Evolutionary conservation across 2,797 vertebrate species (phyloP).

Genomic region (Meriones psammophilus): DNA sequence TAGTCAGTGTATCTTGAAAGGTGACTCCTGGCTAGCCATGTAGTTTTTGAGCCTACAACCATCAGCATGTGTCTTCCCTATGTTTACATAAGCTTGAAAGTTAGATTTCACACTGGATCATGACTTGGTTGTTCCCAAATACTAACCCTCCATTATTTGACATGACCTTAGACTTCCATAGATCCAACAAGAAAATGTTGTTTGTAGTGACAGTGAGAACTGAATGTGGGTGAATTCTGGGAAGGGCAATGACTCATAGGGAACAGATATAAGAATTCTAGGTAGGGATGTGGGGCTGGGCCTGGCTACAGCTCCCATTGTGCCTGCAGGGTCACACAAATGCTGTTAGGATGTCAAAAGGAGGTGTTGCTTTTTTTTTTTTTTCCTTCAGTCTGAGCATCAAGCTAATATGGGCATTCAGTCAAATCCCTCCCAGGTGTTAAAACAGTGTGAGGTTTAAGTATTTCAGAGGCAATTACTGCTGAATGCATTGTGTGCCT

Average conservation of each 20-base stretch:
- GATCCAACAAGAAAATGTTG: conserved; percentile 42
- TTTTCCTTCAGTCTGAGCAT: conserved; percentile 65
- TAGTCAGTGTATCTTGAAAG: rapidly evolving
- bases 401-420: conserved; percentile 78
- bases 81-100: conserved; percentile 34
- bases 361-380: conserved; percentile 68
- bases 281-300: background rate
- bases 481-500: conserved; percentile 55
- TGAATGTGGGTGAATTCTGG: background rate
- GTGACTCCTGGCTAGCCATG: rapidly evolving
- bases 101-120: background rate
- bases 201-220: conserved; percentile 44
- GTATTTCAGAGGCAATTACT: conserved; percentile 78
- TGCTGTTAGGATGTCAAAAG: conserved; percentile 76
- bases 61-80: background rate
- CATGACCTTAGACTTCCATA: conserved; percentile 62
- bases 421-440: conserved; percentile 78
- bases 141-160: conserved; percentile 72
- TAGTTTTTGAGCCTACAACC: background rate
- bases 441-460: conserved; percentile 65
- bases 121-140: background rate
- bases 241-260: background rate
- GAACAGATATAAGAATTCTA: background rate
- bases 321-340: conserved; percentile 19
- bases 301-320: rapidly evolving